Percentiles rank a stretch among this genome's conserved stretches.
Evolutionary conservation across 37 sponge, comb jelly and placozoan genomes (phyloP).

Genomic region (Hormiphora californensis): DNA sequence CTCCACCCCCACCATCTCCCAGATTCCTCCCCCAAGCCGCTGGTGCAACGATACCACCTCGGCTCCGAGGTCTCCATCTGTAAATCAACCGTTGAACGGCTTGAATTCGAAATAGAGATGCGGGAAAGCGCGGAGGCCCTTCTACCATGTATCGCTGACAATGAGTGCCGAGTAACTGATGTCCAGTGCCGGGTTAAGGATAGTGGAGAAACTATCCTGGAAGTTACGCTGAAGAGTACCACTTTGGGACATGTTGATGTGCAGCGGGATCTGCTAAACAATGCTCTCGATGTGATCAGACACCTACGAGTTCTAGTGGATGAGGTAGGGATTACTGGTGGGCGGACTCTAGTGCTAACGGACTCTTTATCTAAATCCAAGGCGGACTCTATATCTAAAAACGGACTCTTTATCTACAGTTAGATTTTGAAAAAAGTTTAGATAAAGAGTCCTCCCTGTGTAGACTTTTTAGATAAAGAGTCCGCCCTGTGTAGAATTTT

Average conservation of each 20-base stretch:
- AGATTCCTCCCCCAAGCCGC: neutral
- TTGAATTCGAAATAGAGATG: neutral
- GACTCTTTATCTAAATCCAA: no score
- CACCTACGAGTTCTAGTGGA: no score
- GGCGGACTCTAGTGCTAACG: no score
- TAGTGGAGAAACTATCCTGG: neutral
- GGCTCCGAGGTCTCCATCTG: neutral
- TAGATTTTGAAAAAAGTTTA: no score
- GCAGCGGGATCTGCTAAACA: neutral
- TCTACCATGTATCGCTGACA: neutral
- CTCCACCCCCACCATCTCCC: no score
- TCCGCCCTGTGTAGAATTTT: no score
- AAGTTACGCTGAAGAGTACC: neutral
- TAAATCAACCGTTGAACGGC: neutral
- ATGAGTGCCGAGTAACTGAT: neutral
- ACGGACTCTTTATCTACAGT: no score
- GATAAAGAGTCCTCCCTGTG: no score
- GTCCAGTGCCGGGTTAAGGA: neutral
- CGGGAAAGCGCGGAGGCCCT: neutral
- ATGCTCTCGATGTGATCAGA: no score
- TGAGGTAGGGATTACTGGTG: no score
- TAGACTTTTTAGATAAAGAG: no score
- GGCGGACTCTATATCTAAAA: no score
- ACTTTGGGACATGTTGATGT: neutral
- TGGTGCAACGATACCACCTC: neutral